Evolutionary conservation across 2,113 vertebrate genomes (phyloP).

Genomic region (Hemibagrus wyckioides): DNA sequence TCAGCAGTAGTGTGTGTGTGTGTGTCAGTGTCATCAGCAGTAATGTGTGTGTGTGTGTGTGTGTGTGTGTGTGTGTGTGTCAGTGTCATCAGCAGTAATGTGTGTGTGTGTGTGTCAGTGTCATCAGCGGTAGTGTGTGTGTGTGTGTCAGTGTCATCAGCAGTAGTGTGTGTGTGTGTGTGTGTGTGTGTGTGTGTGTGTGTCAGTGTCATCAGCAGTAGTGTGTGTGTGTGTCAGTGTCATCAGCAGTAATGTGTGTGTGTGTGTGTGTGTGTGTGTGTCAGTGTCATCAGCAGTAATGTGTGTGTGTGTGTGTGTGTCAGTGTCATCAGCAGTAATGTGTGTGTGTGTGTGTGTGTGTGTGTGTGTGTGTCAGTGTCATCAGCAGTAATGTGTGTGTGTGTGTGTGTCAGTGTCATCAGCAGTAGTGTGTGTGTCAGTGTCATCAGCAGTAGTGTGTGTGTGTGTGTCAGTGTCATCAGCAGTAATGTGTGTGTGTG

Average conservation of each 20-base stretch:
- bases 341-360: too few relatives aligned
- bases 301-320: too few relatives aligned
- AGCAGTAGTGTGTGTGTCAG: background rate
- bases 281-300: slow-evolving; percentile 56
- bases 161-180: background rate
- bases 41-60: too few relatives aligned
- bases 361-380: background rate
- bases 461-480: background rate
- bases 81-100: background rate
- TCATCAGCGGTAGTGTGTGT: too few relatives aligned
- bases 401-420: too few relatives aligned
- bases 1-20: too few relatives aligned
- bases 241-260: background rate
- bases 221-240: background rate
- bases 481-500: background rate
- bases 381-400: background rate
- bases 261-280: background rate
- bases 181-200: background rate
- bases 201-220: too few relatives aligned
- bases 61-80: background rate
- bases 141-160: slow-evolving; percentile 51
- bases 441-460: too few relatives aligned
- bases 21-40: background rate
- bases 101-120: too few relatives aligned
- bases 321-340: background rate